These are phyloP conservation scores for Augiades crinisus DNA, from an alignment of 2,888 invertebrate species.

Conservation along the genomic window DNA sequence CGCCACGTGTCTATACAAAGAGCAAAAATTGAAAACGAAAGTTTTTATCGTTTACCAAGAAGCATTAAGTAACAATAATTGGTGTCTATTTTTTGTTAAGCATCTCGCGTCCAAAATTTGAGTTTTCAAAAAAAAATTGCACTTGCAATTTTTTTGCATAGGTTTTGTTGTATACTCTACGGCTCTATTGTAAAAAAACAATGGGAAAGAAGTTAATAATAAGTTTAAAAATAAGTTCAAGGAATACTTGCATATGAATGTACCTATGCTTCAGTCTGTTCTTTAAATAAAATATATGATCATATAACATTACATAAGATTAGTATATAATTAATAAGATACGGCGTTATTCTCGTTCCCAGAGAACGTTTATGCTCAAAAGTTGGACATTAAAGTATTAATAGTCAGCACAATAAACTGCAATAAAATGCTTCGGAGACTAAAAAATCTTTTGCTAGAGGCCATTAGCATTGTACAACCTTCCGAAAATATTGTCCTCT, in stretches of 20 bases:
- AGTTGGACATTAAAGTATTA: too few species aligned
- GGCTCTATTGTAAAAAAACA: neutral
- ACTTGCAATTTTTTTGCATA: slow-evolving; percentile 6
- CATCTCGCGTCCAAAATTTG: neutral
- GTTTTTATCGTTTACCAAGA: slow-evolving; percentile 35
- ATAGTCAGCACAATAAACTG: neutral
- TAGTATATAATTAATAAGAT: too few species aligned
- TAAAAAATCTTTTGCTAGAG: slow-evolving; percentile 41
- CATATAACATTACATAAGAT: too few species aligned
- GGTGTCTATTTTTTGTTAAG: slow-evolving; percentile 29
- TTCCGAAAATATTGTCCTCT: slow-evolving; percentile 60
- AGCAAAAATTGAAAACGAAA: slow-evolving; percentile 29
- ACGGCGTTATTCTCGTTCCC: too few species aligned
- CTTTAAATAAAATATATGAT: too few species aligned
- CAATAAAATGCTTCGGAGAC: slow-evolving; percentile 27
- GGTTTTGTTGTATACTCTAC: neutral
- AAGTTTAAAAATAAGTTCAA: neutral
- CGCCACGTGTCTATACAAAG: neutral
- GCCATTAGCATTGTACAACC: slow-evolving; percentile 37
- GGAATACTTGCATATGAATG: too few species aligned
- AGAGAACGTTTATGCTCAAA: too few species aligned
- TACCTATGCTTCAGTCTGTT: too few species aligned
- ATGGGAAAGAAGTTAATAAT: too few species aligned
- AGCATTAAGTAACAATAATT: slow-evolving; percentile 31
- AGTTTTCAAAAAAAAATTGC: neutral